Conservation (phyloP, 2,888 invertebrate genomes). For the Sepioteuthis lessoniana region DNA sequence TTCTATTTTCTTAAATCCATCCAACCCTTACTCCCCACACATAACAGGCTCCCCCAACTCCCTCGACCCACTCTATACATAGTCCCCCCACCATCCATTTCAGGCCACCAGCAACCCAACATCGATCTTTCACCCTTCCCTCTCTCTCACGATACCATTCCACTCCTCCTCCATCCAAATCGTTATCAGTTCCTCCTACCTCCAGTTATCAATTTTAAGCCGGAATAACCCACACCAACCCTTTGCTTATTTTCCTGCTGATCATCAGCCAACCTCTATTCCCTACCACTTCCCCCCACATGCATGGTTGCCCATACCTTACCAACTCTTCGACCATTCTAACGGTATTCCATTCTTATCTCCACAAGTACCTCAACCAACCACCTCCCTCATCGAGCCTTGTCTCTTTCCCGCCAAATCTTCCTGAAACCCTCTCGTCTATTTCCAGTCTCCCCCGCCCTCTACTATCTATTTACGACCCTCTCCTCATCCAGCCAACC, state of each 20-base stretch:
- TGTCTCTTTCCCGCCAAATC: background rate
- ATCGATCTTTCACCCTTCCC: background rate
- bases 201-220: slow-evolving; percentile 17
- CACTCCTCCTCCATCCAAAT: background rate
- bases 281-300: background rate
- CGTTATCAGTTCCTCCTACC: background rate
- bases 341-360: background rate
- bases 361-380: background rate
- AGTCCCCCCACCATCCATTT: background rate
- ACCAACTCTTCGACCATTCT: background rate
- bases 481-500: background rate
- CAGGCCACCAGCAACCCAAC: slow-evolving; percentile 15
- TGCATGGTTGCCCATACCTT: background rate
- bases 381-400: background rate
- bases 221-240: background rate
- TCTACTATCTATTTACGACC: background rate
- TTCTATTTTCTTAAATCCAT: slow-evolving; percentile 9
- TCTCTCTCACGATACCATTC: background rate
- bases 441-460: background rate
- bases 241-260: background rate
- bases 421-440: background rate
- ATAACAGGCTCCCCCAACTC: background rate
- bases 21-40: background rate
- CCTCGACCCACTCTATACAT: background rate
- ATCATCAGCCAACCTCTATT: background rate